Evolutionary conservation across 2,797 vertebrate genomes (phyloP), one percentile per base, ranked within the genome.

Genomic region (Trachops cirrhosus): DNA sequence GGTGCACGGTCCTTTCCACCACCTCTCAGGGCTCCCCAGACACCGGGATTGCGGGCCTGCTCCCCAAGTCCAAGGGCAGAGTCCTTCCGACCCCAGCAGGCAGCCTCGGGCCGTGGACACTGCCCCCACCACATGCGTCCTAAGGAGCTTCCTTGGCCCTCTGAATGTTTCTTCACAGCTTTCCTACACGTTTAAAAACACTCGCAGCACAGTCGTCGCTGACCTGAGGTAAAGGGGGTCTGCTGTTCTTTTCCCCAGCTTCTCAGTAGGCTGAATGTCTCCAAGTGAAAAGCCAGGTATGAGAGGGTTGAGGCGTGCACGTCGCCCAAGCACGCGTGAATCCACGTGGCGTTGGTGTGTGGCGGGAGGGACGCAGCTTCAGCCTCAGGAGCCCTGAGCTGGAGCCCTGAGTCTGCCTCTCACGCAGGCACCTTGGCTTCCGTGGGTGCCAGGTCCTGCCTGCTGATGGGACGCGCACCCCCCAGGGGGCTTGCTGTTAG

Each of bases 21-120:
- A 59, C 37, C 84, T 91, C 44, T 34, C 29, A 24, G 54, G 52
- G 15, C n/a, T 37, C 29, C 34, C 18, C 73, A 64, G 78, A 67
- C 52, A 57, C 11, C 34, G 7, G 70, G 24, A 57, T 80, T 80
- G 70, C 22, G 34, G 26, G 16, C 34, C 16, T 14, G 59, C 14
- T 29, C 73, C 29, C 44, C 48, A n/a, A 46, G 29, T 71, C 39
- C 15, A 46, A 41, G 71, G 6, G 34, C 32, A 9, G 8, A 19
- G 5, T 10, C 57, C 41, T 4, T 16, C 32, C 32, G 16, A 71
- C 46, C 44, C 21, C 9, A 0, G 18, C 14, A 12, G 48, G 44
- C 54, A 50, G 39, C 34, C 0, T 0, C 21, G 6, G 14, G n/a
- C 64, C 4, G 3, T 3, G n/a, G 21, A 0, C 14, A n/a, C 14